phyloP scores from a whole-genome alignment of 1,140 invertebrate genomes.

The Procambarus virginalis region DNA sequence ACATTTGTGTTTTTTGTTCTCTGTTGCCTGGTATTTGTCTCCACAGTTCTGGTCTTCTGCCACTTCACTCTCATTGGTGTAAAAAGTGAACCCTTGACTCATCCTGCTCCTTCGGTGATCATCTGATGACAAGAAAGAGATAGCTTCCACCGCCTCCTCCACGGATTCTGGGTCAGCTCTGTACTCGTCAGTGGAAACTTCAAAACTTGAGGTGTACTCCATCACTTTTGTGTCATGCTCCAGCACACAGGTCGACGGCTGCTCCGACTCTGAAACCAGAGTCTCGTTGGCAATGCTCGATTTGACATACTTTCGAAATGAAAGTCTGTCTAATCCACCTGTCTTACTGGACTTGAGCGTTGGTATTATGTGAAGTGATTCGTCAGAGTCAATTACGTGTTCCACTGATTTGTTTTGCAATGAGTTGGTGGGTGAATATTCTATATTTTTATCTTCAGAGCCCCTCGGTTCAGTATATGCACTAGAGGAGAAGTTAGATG shows the following conservation, averaged over 20 bases:
- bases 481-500: background rate
- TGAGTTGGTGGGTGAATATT: background rate
- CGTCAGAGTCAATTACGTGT: conserved; percentile 2
- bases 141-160: conserved; percentile 55
- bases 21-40: background rate
- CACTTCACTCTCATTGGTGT: conserved; percentile 5
- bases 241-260: background rate
- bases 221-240: background rate
- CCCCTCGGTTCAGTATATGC: background rate
- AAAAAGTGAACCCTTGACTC: background rate
- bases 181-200: conserved; percentile 34
- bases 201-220: conserved; percentile 25
- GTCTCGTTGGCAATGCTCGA: conserved; percentile 22
- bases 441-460: background rate
- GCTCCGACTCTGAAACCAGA: background rate
- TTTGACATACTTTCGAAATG: conserved; percentile 47
- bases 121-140: conserved; percentile 27
- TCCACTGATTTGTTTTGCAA: background rate
- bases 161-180: conserved; percentile 9
- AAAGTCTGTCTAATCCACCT: conserved; percentile 42
- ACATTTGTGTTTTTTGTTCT: background rate
- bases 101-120: background rate
- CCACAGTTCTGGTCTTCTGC: background rate
- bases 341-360: conserved; percentile 20
- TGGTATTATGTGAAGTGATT: background rate